These are phyloP conservation scores for Sepioteuthis lessoniana DNA, from an alignment of 2,888 invertebrate genomes.

Conservation along the genomic window DNA sequence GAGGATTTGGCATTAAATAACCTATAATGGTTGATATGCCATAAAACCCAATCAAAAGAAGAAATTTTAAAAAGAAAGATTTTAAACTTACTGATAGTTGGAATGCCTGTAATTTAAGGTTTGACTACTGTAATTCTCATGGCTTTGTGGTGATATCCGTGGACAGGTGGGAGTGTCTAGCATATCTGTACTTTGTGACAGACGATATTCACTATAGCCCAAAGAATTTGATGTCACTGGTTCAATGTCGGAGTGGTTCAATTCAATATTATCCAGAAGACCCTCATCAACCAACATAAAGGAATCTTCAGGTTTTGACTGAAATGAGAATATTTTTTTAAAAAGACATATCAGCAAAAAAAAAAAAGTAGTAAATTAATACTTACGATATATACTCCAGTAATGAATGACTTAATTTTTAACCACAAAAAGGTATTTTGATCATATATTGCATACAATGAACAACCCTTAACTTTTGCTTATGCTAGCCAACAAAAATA, in stretches of 20 bases:
- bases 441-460: too few species aligned
- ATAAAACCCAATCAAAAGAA: too few species aligned
- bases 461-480: too few species aligned
- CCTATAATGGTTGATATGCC: too few species aligned
- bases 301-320: conserved; percentile 12
- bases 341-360: too few species aligned
- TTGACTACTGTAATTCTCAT: background rate
- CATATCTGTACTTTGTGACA: background rate
- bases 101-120: background rate
- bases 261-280: background rate
- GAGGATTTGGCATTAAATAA: too few species aligned
- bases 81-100: background rate
- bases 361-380: background rate
- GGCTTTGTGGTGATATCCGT: background rate
- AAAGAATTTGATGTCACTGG: background rate
- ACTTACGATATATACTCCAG: too few species aligned
- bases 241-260: background rate
- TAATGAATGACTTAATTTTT: too few species aligned
- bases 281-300: conserved; percentile 45
- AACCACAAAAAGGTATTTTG: too few species aligned
- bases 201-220: background rate
- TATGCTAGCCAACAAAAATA: too few species aligned
- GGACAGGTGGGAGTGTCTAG: background rate
- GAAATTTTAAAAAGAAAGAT: background rate
- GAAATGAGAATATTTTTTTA: background rate